Conservation (phyloP, 2,888 invertebrate species). For the Eumerus sabulonum region DNA sequence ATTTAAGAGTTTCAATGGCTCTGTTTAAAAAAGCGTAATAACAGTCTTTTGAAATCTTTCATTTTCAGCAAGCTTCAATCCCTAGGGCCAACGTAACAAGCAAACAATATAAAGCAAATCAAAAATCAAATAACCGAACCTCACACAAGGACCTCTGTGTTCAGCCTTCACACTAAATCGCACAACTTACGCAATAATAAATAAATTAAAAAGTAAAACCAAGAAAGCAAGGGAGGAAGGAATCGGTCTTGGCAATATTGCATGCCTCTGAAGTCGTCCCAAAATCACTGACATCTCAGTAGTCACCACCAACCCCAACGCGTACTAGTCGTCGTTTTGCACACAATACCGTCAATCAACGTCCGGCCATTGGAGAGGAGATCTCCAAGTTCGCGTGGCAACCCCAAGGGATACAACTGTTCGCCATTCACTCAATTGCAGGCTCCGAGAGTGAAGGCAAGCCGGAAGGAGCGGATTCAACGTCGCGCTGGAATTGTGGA, state of each 20-base stretch:
- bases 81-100: too few species aligned
- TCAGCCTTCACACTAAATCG: slow-evolving; percentile 59
- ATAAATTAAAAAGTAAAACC: background rate
- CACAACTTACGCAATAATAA: slow-evolving; percentile 50
- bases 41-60: too few species aligned
- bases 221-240: slow-evolving; percentile 1
- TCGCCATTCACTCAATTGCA: background rate
- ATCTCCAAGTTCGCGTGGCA: background rate
- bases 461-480: background rate
- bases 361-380: background rate
- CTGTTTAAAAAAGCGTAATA: too few species aligned
- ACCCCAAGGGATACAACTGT: too few species aligned
- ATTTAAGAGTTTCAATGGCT: too few species aligned
- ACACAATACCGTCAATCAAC: slow-evolving; percentile 21
- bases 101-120: background rate
- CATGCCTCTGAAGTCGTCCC: background rate
- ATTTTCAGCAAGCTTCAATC: too few species aligned
- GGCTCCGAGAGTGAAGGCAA: background rate
- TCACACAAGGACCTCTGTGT: slow-evolving; percentile 63
- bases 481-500: background rate
- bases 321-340: background rate
- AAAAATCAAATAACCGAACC: slow-evolving; percentile 45
- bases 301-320: background rate
- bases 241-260: slow-evolving; percentile 35
- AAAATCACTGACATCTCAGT: too few species aligned